Conservation (phyloP, 2,888 invertebrate genomes). For the Acanthopleura granulata region DNA sequence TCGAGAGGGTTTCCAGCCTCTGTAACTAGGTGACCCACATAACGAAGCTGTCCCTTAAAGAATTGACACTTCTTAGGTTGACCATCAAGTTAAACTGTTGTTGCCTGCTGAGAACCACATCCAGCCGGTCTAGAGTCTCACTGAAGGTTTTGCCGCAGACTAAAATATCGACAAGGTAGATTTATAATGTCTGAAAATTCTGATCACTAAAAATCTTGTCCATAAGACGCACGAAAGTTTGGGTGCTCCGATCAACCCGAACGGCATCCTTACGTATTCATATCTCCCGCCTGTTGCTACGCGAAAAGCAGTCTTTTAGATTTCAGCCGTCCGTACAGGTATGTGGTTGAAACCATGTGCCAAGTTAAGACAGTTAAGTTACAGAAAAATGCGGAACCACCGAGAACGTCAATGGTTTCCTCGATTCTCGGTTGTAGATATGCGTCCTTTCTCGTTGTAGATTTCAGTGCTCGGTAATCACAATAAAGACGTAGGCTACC, state of each 20-base stretch:
- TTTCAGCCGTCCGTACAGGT: too few relatives aligned
- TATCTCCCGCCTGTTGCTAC: constrained; percentile 21
- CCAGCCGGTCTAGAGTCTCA: constrained; percentile 25
- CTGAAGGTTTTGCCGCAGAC: constrained; percentile 24
- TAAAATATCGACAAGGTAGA: constrained; percentile 25
- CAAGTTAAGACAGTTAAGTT: too few relatives aligned
- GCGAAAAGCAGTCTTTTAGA: too few relatives aligned
- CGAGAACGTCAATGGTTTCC: constrained; percentile 32
- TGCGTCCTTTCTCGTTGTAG: constrained; percentile 30
- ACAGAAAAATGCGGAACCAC: constrained; percentile 25
- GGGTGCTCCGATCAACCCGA: constrained; percentile 21
- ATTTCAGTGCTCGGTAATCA: constrained; percentile 30
- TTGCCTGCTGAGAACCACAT: constrained; percentile 24
- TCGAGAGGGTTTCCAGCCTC: constrained; percentile 22
- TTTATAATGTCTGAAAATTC: constrained; percentile 22
- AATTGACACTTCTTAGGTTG: constrained; percentile 28
- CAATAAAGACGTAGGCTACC: constrained; percentile 28
- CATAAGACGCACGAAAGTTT: constrained; percentile 28
- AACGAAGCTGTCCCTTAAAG: constrained; percentile 27
- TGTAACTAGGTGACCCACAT: constrained; percentile 32
- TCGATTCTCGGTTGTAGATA: constrained; percentile 30
- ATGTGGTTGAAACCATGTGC: too few relatives aligned
- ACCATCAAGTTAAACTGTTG: constrained; percentile 27
- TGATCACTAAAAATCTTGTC: constrained; percentile 23
- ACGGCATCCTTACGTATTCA: constrained; percentile 28